A percentile compares a stretch with the other conserved stretches of the same genome.
phyloP scores from a whole-genome alignment of 2,113 vertebrate species.

The Agelaius phoeniceus region DNA sequence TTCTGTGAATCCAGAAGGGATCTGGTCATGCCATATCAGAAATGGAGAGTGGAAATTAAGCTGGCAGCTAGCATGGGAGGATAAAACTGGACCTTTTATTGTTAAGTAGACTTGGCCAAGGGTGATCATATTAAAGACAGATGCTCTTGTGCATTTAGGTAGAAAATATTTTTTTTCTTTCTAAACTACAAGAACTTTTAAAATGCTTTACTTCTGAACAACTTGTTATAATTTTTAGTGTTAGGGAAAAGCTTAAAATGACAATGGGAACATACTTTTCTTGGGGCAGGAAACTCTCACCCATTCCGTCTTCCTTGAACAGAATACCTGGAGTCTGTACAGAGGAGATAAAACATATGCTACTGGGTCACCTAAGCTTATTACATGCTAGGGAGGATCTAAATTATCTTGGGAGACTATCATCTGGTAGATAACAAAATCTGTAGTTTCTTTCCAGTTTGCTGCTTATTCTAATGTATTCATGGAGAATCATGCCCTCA shows the following conservation, averaged over 20 bases:
- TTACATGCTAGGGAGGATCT: neutral
- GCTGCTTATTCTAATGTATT: neutral
- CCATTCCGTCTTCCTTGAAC: neutral
- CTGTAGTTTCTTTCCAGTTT: neutral
- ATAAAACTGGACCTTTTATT: neutral
- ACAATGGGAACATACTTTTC: neutral
- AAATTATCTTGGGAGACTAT: neutral
- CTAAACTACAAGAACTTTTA: neutral
- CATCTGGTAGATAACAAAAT: neutral
- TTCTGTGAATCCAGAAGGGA: neutral
- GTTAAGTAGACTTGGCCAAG: neutral
- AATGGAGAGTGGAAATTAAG: neutral
- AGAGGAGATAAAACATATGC: neutral
- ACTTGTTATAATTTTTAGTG: accelerated
- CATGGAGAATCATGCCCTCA: neutral
- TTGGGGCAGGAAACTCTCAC: neutral
- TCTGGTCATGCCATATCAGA: neutral
- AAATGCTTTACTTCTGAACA: neutral
- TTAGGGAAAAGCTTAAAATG: neutral
- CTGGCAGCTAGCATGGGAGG: neutral
- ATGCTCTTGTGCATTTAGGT: neutral
- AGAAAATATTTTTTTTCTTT: neutral
- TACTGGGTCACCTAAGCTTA: neutral
- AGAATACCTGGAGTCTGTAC: neutral
- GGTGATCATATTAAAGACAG: neutral